These are phyloP conservation scores for Sphaerophoria rueppellii DNA, from an alignment of 2,888 invertebrate genomes.

Conservation along the genomic window DNA sequence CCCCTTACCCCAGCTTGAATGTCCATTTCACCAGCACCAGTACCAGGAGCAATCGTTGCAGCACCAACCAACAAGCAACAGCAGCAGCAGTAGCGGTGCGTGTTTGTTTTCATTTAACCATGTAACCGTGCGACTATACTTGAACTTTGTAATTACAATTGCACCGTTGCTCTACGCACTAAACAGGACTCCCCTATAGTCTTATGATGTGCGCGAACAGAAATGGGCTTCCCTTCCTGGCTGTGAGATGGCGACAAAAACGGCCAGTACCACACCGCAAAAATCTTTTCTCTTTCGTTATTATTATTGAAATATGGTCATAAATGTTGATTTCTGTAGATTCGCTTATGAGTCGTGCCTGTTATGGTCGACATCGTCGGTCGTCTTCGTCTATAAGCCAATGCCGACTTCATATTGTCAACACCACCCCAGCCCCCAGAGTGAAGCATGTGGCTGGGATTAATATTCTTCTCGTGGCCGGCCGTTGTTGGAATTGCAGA, in stretches of 20 bases:
- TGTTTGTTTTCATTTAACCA: constrained; percentile 74
- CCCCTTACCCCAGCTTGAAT: constrained; percentile 54
- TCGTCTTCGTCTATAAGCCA: background rate
- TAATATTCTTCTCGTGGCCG: constrained; percentile 64
- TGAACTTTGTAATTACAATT: constrained; percentile 69
- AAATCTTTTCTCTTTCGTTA: constrained; percentile 41
- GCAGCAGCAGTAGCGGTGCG: constrained; percentile 66
- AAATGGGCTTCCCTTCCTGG: constrained; percentile 61
- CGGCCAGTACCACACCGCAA: constrained; percentile 33
- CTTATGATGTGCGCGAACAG: background rate
- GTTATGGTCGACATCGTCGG: constrained; percentile 12
- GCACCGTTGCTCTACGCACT: constrained; percentile 67
- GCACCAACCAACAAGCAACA: background rate
- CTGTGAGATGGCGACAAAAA: constrained; percentile 61
- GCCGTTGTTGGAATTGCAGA: constrained; percentile 40
- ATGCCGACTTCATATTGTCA: constrained; percentile 43
- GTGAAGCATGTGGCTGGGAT: constrained; percentile 31
- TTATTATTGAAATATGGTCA: constrained; percentile 25
- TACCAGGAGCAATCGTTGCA: constrained; percentile 56
- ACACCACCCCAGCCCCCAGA: constrained; percentile 23
- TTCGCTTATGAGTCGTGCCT: constrained; percentile 46
- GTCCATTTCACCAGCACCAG: constrained; percentile 74
- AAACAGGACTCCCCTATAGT: constrained; percentile 55
- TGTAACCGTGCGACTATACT: constrained; percentile 66
- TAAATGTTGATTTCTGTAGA: constrained; percentile 9